Evolutionary conservation across 2,888 invertebrate species (phyloP).

Genomic region (Luffia ferchaultella): DNA sequence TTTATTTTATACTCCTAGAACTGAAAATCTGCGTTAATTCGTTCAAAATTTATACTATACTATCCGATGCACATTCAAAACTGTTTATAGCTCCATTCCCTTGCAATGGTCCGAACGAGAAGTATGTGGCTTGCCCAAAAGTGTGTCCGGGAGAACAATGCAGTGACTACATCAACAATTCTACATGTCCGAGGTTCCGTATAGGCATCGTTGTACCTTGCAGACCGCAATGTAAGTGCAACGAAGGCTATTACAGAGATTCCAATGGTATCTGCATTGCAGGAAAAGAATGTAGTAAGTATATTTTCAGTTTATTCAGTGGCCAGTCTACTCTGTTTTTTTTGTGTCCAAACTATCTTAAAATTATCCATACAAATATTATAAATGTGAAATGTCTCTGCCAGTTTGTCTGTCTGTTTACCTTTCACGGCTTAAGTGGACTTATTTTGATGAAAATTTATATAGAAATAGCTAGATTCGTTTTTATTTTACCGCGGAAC

Average conservation of each 20-base stretch:
- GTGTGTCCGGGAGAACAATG: slow-evolving; percentile 29
- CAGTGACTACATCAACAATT: slow-evolving; percentile 17
- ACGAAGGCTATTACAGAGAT: slow-evolving; percentile 21
- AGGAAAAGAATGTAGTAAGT: slow-evolving; percentile 21
- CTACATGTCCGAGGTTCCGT: slow-evolving; percentile 17
- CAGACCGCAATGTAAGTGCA: slow-evolving; percentile 25
- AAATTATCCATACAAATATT: neutral
- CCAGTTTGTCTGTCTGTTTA: too few relatives aligned
- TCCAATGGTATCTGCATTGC: slow-evolving; percentile 24
- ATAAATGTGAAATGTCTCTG: too few relatives aligned
- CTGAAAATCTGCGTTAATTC: too few relatives aligned
- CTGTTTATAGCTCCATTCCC: slow-evolving; percentile 25
- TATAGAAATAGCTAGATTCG: too few relatives aligned
- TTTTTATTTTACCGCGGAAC: too few relatives aligned
- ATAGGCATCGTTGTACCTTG: slow-evolving; percentile 21
- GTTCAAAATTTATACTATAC: too few relatives aligned
- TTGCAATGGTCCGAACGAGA: slow-evolving; percentile 22
- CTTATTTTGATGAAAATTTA: too few relatives aligned
- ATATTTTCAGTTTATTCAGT: neutral
- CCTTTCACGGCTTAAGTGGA: too few relatives aligned
- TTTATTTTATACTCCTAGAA: too few relatives aligned
- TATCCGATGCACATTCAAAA: too few relatives aligned
- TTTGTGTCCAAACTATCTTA: too few relatives aligned
- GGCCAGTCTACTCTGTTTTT: neutral
- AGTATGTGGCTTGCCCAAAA: slow-evolving; percentile 24